Evolutionary conservation across 2,888 invertebrate genomes (phyloP).

Genomic region (Lasius fuliginosus): DNA sequence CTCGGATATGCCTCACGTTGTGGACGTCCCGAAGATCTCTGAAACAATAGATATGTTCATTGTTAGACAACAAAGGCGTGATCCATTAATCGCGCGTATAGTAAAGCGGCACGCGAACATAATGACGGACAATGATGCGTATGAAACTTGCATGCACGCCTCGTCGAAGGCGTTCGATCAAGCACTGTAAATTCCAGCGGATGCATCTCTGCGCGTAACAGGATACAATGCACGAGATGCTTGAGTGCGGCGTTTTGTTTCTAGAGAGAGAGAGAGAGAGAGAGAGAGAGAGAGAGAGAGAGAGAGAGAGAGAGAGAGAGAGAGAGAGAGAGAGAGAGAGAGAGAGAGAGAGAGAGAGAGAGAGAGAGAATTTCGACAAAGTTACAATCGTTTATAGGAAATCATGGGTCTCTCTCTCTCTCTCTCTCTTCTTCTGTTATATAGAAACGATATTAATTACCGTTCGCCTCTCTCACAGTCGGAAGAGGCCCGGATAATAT

Average conservation of each 20-base stretch:
- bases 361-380: slow-evolving; percentile 32
- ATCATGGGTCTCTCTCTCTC: not conserved
- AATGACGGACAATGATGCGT: slow-evolving; percentile 46
- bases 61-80: slow-evolving; percentile 43
- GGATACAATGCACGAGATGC: slow-evolving; percentile 31
- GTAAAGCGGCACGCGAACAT: slow-evolving; percentile 44
- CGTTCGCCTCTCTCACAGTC: slow-evolving; percentile 54
- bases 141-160: slow-evolving; percentile 16
- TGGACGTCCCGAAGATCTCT: not conserved
- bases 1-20: not conserved
- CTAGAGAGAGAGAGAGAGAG: too few relatives aligned
- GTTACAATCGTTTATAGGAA: slow-evolving; percentile 39
- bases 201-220: slow-evolving; percentile 41
- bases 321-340: too few relatives aligned
- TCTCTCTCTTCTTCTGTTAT: not conserved
- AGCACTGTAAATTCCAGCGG: slow-evolving; percentile 25
- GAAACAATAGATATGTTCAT: slow-evolving; percentile 41
- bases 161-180: slow-evolving; percentile 18
- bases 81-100: slow-evolving; percentile 40
- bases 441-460: slow-evolving; percentile 70
- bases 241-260: not conserved
- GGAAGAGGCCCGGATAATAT: slow-evolving; percentile 63
- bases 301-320: too few relatives aligned
- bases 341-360: too few relatives aligned
- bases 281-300: too few relatives aligned